Evolutionary conservation across 2,888 invertebrate species (phyloP).

Genomic region (Metacarcinus magister): DNA sequence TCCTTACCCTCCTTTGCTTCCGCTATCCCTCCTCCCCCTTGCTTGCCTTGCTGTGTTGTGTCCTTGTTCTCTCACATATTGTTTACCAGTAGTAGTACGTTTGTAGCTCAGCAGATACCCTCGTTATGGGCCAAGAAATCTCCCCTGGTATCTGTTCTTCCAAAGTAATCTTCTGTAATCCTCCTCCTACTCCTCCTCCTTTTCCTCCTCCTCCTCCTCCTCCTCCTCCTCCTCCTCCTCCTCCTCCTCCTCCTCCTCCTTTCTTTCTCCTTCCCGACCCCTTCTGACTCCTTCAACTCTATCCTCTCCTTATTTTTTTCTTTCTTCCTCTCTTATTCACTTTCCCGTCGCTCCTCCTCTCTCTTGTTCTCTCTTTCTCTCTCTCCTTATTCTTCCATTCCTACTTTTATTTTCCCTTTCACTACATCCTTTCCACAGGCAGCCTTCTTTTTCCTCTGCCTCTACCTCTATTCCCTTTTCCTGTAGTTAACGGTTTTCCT

Average conservation of each 20-base stretch:
- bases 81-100: no score
- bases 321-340: background rate
- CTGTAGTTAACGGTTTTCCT: background rate
- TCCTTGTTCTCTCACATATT: no score
- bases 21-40: background rate
- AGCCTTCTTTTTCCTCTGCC: no score
- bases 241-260: background rate
- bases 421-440: no score
- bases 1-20: background rate
- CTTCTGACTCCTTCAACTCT: background rate
- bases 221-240: background rate
- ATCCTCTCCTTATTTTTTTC: background rate
- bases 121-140: no score
- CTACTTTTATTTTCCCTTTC: background rate
- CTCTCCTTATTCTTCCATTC: background rate
- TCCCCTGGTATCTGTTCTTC: no score
- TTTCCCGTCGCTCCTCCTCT: background rate
- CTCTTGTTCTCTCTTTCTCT: slow-evolving; percentile 46
- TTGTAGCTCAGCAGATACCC: no score
- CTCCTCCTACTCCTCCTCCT: background rate
- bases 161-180: no score
- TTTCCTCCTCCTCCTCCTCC: background rate
- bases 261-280: no score
- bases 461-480: background rate
- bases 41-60: no score